These are phyloP conservation scores for Notarius lentiginosus DNA, from an alignment of 2,113 vertebrate species.

Conservation along the genomic window DNA sequence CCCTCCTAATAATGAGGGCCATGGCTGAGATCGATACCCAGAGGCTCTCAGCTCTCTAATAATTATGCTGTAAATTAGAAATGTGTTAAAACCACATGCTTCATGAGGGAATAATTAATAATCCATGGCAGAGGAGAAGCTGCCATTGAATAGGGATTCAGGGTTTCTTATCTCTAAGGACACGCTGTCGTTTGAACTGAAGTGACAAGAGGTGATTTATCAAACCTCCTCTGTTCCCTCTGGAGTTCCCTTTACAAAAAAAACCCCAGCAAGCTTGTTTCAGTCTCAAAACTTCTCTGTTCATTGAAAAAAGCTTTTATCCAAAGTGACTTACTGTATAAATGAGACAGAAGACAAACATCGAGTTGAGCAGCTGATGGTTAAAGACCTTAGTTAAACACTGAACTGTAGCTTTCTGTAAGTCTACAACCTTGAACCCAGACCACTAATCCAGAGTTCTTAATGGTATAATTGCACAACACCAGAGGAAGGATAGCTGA, in stretches of 20 bases:
- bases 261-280: neutral
- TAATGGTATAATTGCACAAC: neutral
- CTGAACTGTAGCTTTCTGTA: neutral
- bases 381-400: neutral
- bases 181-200: neutral
- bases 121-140: neutral
- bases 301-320: neutral
- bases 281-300: neutral
- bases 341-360: neutral
- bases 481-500: neutral
- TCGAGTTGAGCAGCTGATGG: neutral
- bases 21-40: neutral
- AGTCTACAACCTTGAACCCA: neutral
- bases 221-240: neutral
- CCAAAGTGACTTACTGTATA: neutral
- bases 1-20: neutral
- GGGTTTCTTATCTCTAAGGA: neutral
- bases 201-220: neutral
- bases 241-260: neutral
- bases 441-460: neutral
- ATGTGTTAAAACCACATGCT: constrained; percentile 9
- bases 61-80: constrained; percentile 19
- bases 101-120: constrained; percentile 16
- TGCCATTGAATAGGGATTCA: neutral
- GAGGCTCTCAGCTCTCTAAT: neutral